Evolutionary conservation across 2,113 vertebrate genomes (phyloP).

Genomic region (Rhineura floridana): DNA sequence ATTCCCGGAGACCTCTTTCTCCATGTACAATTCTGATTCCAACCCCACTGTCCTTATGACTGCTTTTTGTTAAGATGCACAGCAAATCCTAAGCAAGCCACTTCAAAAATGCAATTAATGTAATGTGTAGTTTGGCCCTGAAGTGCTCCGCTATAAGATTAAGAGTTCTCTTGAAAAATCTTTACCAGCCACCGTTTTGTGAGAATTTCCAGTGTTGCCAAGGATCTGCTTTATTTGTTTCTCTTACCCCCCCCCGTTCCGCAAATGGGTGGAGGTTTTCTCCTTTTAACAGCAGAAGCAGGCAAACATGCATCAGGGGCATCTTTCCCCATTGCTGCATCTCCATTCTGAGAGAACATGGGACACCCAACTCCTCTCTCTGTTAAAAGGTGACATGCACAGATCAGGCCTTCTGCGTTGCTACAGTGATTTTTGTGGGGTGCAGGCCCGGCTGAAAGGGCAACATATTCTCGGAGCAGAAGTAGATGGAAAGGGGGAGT

Average conservation of each 20-base stretch:
- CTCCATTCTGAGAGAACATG: background rate
- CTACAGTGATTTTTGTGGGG: constrained; percentile 1
- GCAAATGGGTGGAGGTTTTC: background rate
- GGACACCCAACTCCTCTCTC: background rate
- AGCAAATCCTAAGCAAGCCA: background rate
- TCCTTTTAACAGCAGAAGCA: background rate
- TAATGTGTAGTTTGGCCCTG: background rate
- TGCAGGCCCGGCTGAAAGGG: background rate
- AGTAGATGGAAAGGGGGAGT: background rate
- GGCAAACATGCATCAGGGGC: background rate
- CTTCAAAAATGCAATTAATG: background rate
- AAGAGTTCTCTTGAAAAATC: background rate
- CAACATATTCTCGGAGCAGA: background rate
- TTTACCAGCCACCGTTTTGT: background rate
- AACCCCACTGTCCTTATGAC: background rate
- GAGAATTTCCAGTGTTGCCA: background rate
- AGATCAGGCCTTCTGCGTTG: background rate
- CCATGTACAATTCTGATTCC: too few species aligned
- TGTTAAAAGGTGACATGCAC: background rate
- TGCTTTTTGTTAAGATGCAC: background rate
- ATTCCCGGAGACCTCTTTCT: too few species aligned
- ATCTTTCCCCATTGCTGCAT: background rate
- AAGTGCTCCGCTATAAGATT: background rate
- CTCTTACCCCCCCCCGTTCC: too few species aligned
- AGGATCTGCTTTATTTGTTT: background rate